Evolutionary conservation across 2,888 invertebrate species (phyloP), one percentile per base, ranked within the genome.

Genomic region (Lasioglossum marginatum): DNA sequence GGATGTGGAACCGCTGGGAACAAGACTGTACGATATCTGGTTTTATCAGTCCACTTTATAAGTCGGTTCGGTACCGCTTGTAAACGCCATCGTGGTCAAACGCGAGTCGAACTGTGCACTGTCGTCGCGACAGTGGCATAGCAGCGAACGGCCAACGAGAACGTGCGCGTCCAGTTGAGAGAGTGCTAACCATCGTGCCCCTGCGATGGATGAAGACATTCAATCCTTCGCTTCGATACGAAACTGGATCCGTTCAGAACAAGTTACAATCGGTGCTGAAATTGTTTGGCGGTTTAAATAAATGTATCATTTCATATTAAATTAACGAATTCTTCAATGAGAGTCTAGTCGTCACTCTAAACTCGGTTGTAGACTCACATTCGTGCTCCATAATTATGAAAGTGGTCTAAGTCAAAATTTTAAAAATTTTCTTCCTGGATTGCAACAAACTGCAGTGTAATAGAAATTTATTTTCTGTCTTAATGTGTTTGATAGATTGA

Each of bases 31-130:
- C 82, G 80, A 86, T 85, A 86, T 82, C 86, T 83, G 84, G 75
- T 73, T 86, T 90, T 91, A 92, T 92, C 92, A 88, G 86, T 85
- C 76, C 83, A 48, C 85, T 92, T 90, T 92, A 92, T 92, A 91
- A 87, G 86, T 86, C 81, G 68, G 66, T 80, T 89, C 87, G 88
- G 89, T 87, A 86, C 78, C 83, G 57, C 77, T 80, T 86, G 87
- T 88, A n/a, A 12, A 27, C 40, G 27, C 85, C 87, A 91, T 90
- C 88, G 71, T n/a, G 19, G 23, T 40, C n/a, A 23, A 68, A 57
- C 43, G 37, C 70, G 48, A 63, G 57, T 63, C 52, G n/a, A 48
- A 23, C 70, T 31, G 37, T 68, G 31, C 80, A 78, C 75, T 75
- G 71, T 57, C 57, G 57, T 12, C 52, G 27, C 31, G 31, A 57